Conservation (phyloP, 2,797 vertebrate genomes). For the Merluccius polli region DNA sequence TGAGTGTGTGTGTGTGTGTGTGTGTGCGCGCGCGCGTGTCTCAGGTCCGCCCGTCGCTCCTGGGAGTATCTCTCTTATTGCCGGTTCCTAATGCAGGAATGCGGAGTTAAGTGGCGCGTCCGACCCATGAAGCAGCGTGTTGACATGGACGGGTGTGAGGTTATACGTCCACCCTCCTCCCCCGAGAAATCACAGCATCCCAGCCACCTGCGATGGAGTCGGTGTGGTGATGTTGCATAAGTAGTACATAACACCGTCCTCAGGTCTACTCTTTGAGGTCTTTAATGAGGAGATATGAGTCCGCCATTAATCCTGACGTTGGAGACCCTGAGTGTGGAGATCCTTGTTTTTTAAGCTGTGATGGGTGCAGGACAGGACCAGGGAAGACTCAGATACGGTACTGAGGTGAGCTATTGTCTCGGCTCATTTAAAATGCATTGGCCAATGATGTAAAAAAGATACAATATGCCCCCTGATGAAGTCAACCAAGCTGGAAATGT, state of each 20-base stretch:
- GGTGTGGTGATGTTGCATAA: not conserved
- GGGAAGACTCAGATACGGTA: not conserved
- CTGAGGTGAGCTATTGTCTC: not conserved
- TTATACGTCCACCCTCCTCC: conserved; percentile 73
- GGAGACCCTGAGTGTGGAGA: not conserved
- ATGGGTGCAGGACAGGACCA: too few relatives aligned
- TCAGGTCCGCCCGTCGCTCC: conserved; percentile 43
- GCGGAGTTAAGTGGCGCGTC: conserved; percentile 70
- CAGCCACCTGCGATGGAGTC: conserved; percentile 65
- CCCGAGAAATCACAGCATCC: conserved; percentile 64
- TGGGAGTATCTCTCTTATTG: conserved; percentile 19
- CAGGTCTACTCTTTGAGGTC: not conserved
- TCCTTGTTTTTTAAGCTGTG: not conserved
- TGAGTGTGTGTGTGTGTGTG: too few relatives aligned
- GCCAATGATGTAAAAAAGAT: too few relatives aligned
- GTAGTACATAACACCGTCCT: not conserved
- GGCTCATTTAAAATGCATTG: too few relatives aligned
- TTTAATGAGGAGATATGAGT: not conserved
- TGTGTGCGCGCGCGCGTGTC: too few relatives aligned
- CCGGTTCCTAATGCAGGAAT: conserved; percentile 67
- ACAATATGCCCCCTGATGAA: too few relatives aligned
- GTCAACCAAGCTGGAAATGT: too few relatives aligned
- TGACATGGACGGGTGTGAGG: conserved; percentile 71
- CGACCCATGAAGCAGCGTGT: conserved; percentile 68
- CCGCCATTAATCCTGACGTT: not conserved